phyloP scores from a whole-genome alignment of 2,113 vertebrate species.

The Corythornis vintsioides region DNA sequence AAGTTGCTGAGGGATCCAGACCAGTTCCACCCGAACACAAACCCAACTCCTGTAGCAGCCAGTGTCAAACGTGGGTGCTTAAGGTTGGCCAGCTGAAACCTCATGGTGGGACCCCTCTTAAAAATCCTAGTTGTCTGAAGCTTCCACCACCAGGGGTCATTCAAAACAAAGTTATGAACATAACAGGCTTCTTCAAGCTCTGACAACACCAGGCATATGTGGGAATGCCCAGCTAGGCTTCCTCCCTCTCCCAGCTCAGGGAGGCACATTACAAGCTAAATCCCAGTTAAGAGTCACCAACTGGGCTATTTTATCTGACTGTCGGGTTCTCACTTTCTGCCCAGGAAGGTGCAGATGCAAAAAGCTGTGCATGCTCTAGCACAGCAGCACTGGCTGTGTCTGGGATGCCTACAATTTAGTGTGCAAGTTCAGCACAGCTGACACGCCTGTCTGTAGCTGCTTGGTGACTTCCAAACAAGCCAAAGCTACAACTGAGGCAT shows the following conservation, averaged over 20 bases:
- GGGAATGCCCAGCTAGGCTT: neutral
- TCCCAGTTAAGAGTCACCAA: neutral
- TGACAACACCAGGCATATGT: fast-evolving
- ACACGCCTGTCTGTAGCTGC: neutral
- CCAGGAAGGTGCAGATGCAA: neutral
- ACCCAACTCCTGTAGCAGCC: neutral
- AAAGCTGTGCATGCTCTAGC: neutral
- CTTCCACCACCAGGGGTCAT: slow-evolving; percentile 57
- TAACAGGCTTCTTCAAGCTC: fast-evolving
- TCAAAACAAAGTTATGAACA: neutral
- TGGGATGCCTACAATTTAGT: neutral
- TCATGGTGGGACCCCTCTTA: fast-evolving
- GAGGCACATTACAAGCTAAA: neutral
- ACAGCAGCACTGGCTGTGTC: neutral
- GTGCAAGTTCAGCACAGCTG: neutral
- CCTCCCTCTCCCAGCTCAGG: neutral
- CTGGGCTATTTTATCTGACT: neutral
- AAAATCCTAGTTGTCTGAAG: neutral
- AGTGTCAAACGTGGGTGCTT: neutral
- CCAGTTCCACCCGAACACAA: neutral
- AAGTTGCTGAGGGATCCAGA: neutral
- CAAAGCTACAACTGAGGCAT: neutral
- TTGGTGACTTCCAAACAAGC: neutral
- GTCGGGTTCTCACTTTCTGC: neutral
- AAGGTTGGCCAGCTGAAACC: neutral